phyloP scores from a whole-genome alignment of 2,888 invertebrate genomes.

The Spodoptera littoralis region DNA sequence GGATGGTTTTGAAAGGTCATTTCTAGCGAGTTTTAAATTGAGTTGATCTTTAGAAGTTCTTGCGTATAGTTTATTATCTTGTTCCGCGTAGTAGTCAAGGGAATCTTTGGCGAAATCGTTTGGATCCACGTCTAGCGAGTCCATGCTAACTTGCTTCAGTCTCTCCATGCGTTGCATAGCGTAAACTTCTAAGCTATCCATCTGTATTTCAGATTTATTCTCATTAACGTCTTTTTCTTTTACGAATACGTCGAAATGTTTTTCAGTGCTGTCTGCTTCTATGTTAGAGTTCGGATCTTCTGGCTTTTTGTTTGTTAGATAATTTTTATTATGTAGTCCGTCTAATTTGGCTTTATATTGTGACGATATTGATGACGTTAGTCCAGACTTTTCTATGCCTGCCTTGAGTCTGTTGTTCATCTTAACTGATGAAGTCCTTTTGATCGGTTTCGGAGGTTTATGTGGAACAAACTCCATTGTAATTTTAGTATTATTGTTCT shows the following conservation, averaged over 20 bases:
- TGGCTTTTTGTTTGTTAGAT: constrained; percentile 72
- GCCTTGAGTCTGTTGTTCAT: constrained; percentile 87
- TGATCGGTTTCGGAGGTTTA: constrained; percentile 92
- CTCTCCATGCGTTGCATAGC: constrained; percentile 82
- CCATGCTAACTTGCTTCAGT: constrained; percentile 84
- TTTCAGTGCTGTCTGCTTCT: constrained; percentile 82
- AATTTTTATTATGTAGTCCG: constrained; percentile 84
- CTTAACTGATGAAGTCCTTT: constrained; percentile 91
- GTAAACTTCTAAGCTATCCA: constrained; percentile 90
- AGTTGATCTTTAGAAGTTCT: constrained; percentile 77
- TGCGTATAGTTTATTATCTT: constrained; percentile 76
- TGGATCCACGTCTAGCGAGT: constrained; percentile 85
- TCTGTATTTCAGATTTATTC: constrained; percentile 89
- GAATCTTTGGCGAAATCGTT: constrained; percentile 86
- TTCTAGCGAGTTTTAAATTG: constrained; percentile 73
- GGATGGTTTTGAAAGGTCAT: constrained; percentile 66
- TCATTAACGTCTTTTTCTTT: constrained; percentile 89
- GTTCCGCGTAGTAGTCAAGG: constrained; percentile 84
- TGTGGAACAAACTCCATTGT: constrained; percentile 90
- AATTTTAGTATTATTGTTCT: constrained; percentile 82
- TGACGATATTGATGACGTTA: constrained; percentile 84
- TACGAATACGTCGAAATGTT: constrained; percentile 89
- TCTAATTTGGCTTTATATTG: constrained; percentile 87
- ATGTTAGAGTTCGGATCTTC: constrained; percentile 82
- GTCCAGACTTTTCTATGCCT: constrained; percentile 77